These are phyloP conservation scores for Betta splendens DNA, from an alignment of 2,797 vertebrate species.

Conservation along the genomic window DNA sequence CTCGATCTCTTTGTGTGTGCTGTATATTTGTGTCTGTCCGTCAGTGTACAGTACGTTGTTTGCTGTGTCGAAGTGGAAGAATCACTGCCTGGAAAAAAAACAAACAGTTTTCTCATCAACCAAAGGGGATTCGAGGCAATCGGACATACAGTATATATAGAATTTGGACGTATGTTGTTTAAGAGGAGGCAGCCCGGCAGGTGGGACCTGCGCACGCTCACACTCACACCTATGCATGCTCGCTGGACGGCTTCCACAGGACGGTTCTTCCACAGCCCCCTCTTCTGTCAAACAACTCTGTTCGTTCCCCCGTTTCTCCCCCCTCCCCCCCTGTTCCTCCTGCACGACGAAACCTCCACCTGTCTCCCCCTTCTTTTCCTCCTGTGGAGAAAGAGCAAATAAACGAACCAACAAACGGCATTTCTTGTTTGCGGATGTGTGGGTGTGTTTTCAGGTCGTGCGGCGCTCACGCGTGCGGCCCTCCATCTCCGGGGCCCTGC, in stretches of 20 bases:
- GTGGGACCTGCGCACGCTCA: conserved; percentile 59
- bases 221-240: conserved; percentile 83
- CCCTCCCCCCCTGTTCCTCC: conserved; percentile 60
- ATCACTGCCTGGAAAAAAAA: conserved; percentile 72
- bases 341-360: conserved; percentile 74
- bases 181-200: conserved; percentile 63
- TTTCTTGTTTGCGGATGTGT: conserved; percentile 51
- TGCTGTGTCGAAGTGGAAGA: conserved; percentile 74
- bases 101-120: conserved; percentile 50
- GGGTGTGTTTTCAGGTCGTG: conserved; percentile 44
- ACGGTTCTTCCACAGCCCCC: conserved; percentile 71
- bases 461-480: conserved; percentile 22
- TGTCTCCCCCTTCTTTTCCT: conserved; percentile 68
- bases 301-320: conserved; percentile 52
- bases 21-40: conserved; percentile 68
- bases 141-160: conserved; percentile 53
- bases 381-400: conserved; percentile 81
- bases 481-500: conserved; percentile 20
- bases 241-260: conserved; percentile 72
- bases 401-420: conserved; percentile 78
- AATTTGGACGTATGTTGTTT: conserved; percentile 67
- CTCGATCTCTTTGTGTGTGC: conserved; percentile 64
- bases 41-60: conserved; percentile 68
- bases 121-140: conserved; percentile 66
- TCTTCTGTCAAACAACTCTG: conserved; percentile 56